Conservation (phyloP, 1,140 invertebrate species). For the Chelonus insularis region DNA sequence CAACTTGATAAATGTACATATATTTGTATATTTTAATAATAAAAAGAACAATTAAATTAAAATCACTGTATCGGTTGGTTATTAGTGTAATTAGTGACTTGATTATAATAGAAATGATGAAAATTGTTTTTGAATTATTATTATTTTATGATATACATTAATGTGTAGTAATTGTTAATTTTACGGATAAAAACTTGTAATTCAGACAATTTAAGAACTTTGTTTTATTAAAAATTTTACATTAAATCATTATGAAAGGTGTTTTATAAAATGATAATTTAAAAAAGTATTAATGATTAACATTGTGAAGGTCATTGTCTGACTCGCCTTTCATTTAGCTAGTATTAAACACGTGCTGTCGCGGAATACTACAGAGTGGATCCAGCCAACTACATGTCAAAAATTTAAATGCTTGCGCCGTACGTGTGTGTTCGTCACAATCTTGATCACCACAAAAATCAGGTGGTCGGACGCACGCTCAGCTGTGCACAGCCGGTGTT, state of each 20-base stretch:
- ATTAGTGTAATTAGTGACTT: too few relatives aligned
- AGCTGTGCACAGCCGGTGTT: slow-evolving; percentile 30
- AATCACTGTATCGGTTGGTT: too few relatives aligned
- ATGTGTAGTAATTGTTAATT: too few relatives aligned
- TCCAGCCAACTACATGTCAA: slow-evolving; percentile 33
- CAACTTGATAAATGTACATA: not conserved
- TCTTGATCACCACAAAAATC: slow-evolving; percentile 37
- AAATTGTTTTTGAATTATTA: too few relatives aligned
- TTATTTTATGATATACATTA: too few relatives aligned
- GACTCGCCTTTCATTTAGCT: slow-evolving; percentile 13
- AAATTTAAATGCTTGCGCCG: slow-evolving; percentile 45
- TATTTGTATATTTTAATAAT: slow-evolving; percentile 18
- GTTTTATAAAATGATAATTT: too few relatives aligned
- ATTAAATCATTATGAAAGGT: too few relatives aligned
- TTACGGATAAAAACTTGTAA: too few relatives aligned
- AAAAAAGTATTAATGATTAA: not conserved
- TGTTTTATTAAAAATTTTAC: too few relatives aligned
- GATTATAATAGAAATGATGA: too few relatives aligned
- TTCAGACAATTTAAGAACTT: too few relatives aligned
- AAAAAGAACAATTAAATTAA: not conserved
- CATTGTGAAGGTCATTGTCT: slow-evolving; percentile 16
- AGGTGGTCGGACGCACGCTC: slow-evolving; percentile 37
- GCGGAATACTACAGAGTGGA: not conserved
- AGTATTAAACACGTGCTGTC: slow-evolving; percentile 33
- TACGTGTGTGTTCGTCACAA: slow-evolving; percentile 1